These are phyloP conservation scores for Atrina japonica DNA, from an alignment of 2,888 invertebrate genomes.

Conservation along the genomic window DNA sequence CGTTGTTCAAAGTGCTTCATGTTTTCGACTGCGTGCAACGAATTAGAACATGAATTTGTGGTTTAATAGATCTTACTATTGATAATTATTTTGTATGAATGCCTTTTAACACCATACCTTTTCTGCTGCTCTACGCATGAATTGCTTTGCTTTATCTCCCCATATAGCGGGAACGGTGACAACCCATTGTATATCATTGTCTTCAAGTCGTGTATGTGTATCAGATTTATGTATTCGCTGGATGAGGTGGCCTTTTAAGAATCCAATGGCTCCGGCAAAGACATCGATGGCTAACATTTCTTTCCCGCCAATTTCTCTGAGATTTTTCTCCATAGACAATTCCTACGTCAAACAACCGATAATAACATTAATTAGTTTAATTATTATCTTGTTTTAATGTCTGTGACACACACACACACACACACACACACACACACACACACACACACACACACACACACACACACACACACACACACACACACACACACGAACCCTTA, in stretches of 20 bases:
- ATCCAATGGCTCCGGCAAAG: conserved; percentile 29
- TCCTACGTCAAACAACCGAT: conserved; percentile 14
- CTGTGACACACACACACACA: too few relatives aligned
- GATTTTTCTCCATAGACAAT: conserved; percentile 10
- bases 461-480: too few relatives aligned
- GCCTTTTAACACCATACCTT: conserved; percentile 20
- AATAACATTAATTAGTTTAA: too few relatives aligned
- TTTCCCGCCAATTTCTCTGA: conserved; percentile 31
- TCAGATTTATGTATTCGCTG: conserved; percentile 22
- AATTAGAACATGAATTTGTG: too few relatives aligned
- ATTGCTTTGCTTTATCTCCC: conserved; percentile 41
- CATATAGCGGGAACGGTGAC: conserved; percentile 42
- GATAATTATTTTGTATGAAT: too few relatives aligned
- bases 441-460: too few relatives aligned
- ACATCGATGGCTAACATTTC: conserved; percentile 32
- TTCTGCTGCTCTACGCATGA: conserved; percentile 41
- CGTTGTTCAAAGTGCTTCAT: too few relatives aligned
- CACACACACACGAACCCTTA: too few relatives aligned
- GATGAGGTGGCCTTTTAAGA: conserved; percentile 27
- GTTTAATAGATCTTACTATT: too few relatives aligned
- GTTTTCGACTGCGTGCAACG: too few relatives aligned
- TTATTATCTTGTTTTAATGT: too few relatives aligned
- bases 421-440: too few relatives aligned
- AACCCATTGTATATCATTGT: conserved; percentile 37
- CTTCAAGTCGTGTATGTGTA: conserved; percentile 13